These are phyloP conservation scores for Telmatochromis sp. DNA, from an alignment of 2,113 vertebrate genomes.

Conservation along the genomic window DNA sequence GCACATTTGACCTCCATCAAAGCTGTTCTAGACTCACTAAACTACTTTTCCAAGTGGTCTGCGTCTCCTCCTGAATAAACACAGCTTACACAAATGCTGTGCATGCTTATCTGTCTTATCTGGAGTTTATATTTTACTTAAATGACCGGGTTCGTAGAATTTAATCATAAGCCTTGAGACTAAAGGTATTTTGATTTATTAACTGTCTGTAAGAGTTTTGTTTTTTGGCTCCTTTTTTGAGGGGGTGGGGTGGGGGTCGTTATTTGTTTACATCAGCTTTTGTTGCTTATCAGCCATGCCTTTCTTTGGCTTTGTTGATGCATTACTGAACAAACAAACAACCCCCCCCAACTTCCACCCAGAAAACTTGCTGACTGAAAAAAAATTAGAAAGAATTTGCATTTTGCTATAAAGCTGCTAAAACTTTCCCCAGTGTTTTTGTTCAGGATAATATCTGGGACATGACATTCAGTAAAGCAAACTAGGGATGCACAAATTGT, in stretches of 20 bases:
- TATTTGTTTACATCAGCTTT: not conserved
- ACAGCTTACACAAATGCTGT: not conserved
- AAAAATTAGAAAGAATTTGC: not conserved
- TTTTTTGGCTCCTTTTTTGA: not conserved
- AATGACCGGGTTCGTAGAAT: not conserved
- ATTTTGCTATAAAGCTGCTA: not conserved
- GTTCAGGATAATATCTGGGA: not conserved
- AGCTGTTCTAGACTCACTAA: not conserved
- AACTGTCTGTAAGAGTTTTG: not conserved
- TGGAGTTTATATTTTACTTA: not conserved
- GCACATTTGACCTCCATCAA: not conserved
- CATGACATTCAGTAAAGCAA: not conserved
- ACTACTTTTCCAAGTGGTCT: not conserved
- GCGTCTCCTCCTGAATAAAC: not conserved
- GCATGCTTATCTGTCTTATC: not conserved
- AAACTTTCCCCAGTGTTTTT: not conserved
- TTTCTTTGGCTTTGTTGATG: too few relatives aligned
- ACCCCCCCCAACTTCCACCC: not conserved
- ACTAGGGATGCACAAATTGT: not conserved
- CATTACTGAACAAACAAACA: too few relatives aligned
- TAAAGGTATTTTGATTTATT: not conserved
- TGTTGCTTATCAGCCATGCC: too few relatives aligned
- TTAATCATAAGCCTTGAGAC: not conserved
- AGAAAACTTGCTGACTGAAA: not conserved
- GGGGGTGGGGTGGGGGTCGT: not conserved